Evolutionary conservation across 2,888 invertebrate species (phyloP), one percentile per base, ranked within the genome.

Genomic region (Scelioninae gen. 2): DNA sequence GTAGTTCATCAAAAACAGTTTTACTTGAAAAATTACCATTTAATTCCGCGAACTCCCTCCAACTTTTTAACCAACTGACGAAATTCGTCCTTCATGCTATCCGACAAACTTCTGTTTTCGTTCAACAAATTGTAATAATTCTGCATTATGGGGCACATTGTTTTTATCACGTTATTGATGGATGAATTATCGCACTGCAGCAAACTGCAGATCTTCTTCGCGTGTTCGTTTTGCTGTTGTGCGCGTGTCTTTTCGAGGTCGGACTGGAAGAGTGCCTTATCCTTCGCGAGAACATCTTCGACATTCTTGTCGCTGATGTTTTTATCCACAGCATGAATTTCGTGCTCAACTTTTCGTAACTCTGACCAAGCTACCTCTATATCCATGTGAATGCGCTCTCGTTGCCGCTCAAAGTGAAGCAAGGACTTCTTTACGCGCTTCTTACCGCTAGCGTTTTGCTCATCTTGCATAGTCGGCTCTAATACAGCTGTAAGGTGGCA

Each of bases 21-120:
- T 7, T 16, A 41, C 7, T 16, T 41, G 31, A 18, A 43, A 31
- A 18, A 16, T 41, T 53, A 72, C 90, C 91, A 92, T 9, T 89
- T 88, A 10, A 92, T 90, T 22, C 87, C 87, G 79, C 89, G 89
- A 0, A 89, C 87, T 0, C 90, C 89, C 78, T 91, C 91, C 0
- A 90, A 87, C 70, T 89, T 88, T 74, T 88, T 89, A 77, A 91
- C 87, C 0, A 92, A 80, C 5, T 90, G 89, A 19, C 90, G 83
- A 75, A 91, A 92, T 72, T 91, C 89, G 0, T 86, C 82, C 0
- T 88, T 88, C 77, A 91, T 83, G 0, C 88, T 85, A 0, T 90
- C 89, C 0, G 91, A 90, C 1, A 88, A 87, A 55, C 88, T 88
- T 16, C 90, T 90, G 65, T 90, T 89, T 0, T 90, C 91, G 80